These are phyloP conservation scores for Siniperca undulata DNA, from an alignment of 2,797 vertebrate genomes.

Conservation along the genomic window DNA sequence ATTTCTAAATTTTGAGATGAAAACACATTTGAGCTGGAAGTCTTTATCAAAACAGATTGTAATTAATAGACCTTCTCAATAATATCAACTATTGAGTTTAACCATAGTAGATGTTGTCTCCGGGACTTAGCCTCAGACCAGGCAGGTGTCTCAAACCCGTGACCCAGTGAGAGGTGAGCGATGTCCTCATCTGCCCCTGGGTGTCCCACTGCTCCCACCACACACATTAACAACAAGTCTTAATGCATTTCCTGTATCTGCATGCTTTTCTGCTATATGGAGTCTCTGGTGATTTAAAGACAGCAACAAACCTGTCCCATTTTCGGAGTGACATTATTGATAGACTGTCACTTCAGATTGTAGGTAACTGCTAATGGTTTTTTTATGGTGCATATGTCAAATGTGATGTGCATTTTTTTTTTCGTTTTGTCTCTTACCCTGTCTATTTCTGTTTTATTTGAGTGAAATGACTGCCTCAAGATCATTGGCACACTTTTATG, in stretches of 20 bases:
- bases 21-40: not conserved
- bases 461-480: constrained; percentile 59
- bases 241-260: constrained; percentile 87
- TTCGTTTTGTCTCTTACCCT: constrained; percentile 16
- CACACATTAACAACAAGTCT: constrained; percentile 80
- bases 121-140: constrained; percentile 9
- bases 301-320: constrained; percentile 91
- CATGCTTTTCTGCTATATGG: constrained; percentile 78
- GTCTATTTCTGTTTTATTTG: constrained; percentile 62
- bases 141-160: constrained; percentile 37
- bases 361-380: constrained; percentile 88
- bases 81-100: constrained; percentile 3
- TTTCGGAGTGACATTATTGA: constrained; percentile 89
- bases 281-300: constrained; percentile 88
- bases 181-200: constrained; percentile 71
- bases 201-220: constrained; percentile 75
- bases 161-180: constrained; percentile 70
- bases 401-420: constrained; percentile 76
- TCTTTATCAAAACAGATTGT: constrained; percentile 21
- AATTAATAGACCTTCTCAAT: not conserved
- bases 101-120: constrained; percentile 22
- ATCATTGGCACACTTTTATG: constrained; percentile 61
- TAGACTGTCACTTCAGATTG: constrained; percentile 88
- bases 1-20: not conserved
- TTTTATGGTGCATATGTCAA: constrained; percentile 89